Evolutionary conservation across 2,113 vertebrate species (phyloP), one percentile per base, ranked within the genome.

Genomic region (Suricata suricatta): DNA sequence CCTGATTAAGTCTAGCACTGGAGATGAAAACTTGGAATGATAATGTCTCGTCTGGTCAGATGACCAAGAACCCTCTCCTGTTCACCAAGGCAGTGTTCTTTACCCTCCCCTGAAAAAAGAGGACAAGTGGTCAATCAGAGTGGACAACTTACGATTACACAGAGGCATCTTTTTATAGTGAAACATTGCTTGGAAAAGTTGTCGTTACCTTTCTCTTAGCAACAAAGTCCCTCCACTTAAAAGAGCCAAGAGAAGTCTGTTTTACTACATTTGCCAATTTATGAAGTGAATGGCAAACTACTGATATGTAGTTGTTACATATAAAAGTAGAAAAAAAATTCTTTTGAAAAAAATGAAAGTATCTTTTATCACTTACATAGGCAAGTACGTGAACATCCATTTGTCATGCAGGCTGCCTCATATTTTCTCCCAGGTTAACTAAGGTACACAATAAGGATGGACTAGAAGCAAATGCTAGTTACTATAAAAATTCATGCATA

Each of bases 221-320:
- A 82, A 52, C 44, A 33, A 5, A 84, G 83, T 84, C 60, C 17
- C 17, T 83, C 92, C 27, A 72, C 29, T 79, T 86, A 91, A 95
- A 50, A 85, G 29, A 92, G n/a, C 60, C 17, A 76, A 57, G 35
- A 95, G n/a, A 92, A 96, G 68, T 94, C 35, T 96, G 19, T 90
- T 90, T 86, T 38, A 77, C n/a, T 84, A 12, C 27, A 44, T 76
- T 83, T 96, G 41, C 57, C 41, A 90, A 2, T 90, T 92, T 86
- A 69, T 29, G 3, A 74, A 92, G 50, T 74, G 31, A 92, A 72
- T 80, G 72, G 41, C n/a, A 80, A 92, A 82, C 50, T 69, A 54
- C 25, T 94, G 54, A 86, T 89, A 95, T 12, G 91, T 94, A 95
- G 41, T 83, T 93, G 90, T 68, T 80, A 84, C 15, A 10, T 69